Evolutionary conservation across 2,888 invertebrate species (phyloP).

Genomic region (Agriotes lineatus): DNA sequence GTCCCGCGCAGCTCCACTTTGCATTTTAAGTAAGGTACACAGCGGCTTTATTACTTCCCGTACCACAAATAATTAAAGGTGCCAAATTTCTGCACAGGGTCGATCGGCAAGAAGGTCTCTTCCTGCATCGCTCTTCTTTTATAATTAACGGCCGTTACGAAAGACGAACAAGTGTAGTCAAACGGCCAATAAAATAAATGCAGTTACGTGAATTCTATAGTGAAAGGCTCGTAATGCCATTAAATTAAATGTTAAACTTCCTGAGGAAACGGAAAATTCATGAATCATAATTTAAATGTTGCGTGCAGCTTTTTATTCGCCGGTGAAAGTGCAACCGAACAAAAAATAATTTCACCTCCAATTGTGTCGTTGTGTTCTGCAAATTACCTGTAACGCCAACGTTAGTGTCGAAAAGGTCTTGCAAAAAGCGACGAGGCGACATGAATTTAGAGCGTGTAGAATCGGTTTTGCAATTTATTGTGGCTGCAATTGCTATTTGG

Average conservation of each 20-base stretch:
- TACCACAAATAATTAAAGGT: neutral
- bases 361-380: neutral
- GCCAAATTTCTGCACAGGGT: conserved; percentile 11
- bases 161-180: conserved; percentile 11
- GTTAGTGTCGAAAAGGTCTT: neutral
- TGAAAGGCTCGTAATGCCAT: conserved; percentile 40
- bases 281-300: conserved; percentile 41
- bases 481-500: no score
- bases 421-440: neutral
- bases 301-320: conserved; percentile 34
- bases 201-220: conserved; percentile 26
- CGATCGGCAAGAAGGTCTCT: conserved; percentile 16
- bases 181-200: conserved; percentile 12
- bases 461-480: no score
- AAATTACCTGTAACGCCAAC: neutral
- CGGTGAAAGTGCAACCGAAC: conserved; percentile 35
- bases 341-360: conserved; percentile 35
- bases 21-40: conserved; percentile 15
- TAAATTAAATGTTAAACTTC: conserved; percentile 42
- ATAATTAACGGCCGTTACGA: conserved; percentile 8
- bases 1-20: conserved; percentile 6
- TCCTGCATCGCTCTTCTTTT: conserved; percentile 13
- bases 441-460: neutral
- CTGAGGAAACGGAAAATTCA: conserved; percentile 40
- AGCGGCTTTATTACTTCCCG: conserved; percentile 19